These are phyloP conservation scores for Canis aureus DNA, from an alignment of 2,113 vertebrate species.

Conservation along the genomic window DNA sequence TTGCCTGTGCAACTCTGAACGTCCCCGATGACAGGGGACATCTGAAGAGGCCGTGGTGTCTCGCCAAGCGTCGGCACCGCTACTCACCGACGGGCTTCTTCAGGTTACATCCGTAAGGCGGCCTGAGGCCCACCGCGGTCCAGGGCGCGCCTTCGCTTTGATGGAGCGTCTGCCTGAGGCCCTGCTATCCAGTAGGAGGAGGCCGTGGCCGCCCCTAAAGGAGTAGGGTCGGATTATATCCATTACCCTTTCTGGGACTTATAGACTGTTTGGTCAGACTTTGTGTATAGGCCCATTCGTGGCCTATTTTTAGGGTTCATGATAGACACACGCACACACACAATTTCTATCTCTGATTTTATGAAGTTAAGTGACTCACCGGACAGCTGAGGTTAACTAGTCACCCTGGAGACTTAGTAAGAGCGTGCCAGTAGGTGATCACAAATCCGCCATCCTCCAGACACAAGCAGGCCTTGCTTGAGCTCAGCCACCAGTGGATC, in stretches of 20 bases:
- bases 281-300: neutral
- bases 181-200: neutral
- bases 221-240: neutral
- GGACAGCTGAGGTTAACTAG: neutral
- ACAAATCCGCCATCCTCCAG: neutral
- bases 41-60: neutral
- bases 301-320: neutral
- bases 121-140: no score
- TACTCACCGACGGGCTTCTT: neutral
- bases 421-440: neutral
- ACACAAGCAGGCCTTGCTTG: neutral
- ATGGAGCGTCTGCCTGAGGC: neutral
- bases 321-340: neutral
- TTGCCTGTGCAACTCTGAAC: neutral
- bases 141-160: neutral
- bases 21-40: neutral
- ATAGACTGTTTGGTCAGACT: neutral
- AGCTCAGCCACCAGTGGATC: neutral
- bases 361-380: neutral
- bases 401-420: neutral
- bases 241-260: neutral
- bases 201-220: neutral
- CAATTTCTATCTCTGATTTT: neutral
- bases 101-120: neutral
- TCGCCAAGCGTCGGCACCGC: no score